Base-by-base conservation (phyloP, 2,113 vertebrate species). In the Gila orcuttii region DNA sequence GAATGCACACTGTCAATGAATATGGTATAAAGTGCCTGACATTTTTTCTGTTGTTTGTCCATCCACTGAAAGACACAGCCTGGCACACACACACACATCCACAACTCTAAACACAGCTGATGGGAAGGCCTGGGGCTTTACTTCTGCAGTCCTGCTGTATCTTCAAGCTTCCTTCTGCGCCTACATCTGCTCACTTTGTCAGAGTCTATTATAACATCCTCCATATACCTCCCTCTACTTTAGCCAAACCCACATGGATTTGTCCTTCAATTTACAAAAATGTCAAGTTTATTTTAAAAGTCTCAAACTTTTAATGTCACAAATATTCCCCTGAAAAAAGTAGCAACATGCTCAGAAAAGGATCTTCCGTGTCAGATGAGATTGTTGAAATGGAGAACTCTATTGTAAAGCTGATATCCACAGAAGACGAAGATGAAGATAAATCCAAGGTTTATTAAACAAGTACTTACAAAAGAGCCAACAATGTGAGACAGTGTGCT, bases 171-270 rank as follows among this genome's bases (percentile, higher is more conserved):
- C 78, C 78, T 62, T 80, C 78, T 45, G 57, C 62, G 36, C 25
- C 23, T 39, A 59, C 78, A 45, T 80, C 78, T 80, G 78, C 78
- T 80, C 36, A 6, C 23, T 64, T 80, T 79, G 78, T 60, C 77
- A 60, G 55, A 79, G 21, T 79, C 57, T 25, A 45, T 79, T 74
- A 74, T 28, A 50, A 1, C 77, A 60, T 62, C 50, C 31, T 60
- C 21, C 12, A 17, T 9, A 42, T 15, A 45, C 23, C 12, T 25
- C 57, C 77, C 23, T 62, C 57, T 64, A 25, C 15, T 11, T 39
- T 33, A 79, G 42, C 42, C 33, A 39, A 57, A 39, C 15, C 74
- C 31, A 23, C 52, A 80, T n/a, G n/a, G 23, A 62, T 45, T 23
- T 60, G 21, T n/a, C 21, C 21, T 5, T 39, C 76, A 59, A 36